Evolutionary conservation across 2,113 vertebrate species (phyloP).

Genomic region (Columba livia): DNA sequence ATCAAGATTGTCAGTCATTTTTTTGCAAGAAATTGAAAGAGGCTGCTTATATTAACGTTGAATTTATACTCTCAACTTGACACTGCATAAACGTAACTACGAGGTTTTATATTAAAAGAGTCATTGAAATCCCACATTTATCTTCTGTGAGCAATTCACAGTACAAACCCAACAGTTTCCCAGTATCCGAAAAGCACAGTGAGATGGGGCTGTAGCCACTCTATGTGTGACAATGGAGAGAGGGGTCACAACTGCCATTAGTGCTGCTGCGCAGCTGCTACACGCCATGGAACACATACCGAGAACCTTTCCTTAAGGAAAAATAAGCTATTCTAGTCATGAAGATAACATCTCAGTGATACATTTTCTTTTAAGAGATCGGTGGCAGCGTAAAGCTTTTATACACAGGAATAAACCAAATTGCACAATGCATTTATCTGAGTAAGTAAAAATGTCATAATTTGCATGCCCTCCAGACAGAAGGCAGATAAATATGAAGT

Average conservation of each 20-base stretch:
- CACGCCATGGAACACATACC: accelerated
- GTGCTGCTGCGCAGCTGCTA: background rate
- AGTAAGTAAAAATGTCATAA: background rate
- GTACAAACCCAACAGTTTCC: background rate
- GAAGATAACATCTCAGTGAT: background rate
- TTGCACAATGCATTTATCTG: accelerated
- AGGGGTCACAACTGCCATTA: background rate
- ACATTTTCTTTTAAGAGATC: background rate
- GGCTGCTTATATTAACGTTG: background rate
- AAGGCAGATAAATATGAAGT: background rate
- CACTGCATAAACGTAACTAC: background rate
- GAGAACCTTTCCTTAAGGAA: background rate
- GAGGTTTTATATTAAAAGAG: background rate
- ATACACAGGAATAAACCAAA: background rate
- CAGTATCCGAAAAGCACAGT: background rate
- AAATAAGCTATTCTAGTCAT: background rate
- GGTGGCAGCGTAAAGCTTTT: background rate
- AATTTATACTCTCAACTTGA: background rate
- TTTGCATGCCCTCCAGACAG: background rate
- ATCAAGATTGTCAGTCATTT: background rate
- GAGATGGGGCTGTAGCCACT: background rate
- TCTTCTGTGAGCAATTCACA: background rate
- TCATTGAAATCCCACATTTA: background rate
- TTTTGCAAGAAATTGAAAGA: background rate
- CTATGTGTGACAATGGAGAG: accelerated